These are phyloP conservation scores for Catalaphyllia jardinei DNA, from an alignment of 64 coral and sea anemone genomes.

Conservation along the genomic window DNA sequence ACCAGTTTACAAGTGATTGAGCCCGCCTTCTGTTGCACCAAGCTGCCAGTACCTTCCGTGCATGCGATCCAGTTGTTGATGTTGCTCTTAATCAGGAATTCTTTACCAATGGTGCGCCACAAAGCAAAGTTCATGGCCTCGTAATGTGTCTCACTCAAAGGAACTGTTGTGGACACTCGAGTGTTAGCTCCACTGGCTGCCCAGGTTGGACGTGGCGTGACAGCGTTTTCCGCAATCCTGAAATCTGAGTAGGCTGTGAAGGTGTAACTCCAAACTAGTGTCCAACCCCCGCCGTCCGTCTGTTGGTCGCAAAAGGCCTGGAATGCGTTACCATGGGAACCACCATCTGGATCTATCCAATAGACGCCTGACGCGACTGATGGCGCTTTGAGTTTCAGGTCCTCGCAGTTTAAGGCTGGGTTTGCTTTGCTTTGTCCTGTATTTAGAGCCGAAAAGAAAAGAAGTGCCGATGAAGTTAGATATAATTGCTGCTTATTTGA, in stretches of 20 bases:
- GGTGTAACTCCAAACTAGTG: slow-evolving; percentile 73
- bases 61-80: slow-evolving; percentile 82
- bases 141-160: slow-evolving; percentile 43
- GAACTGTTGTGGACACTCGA: slow-evolving; percentile 34
- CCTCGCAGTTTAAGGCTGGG: not conserved
- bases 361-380: slow-evolving; percentile 37
- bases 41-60: slow-evolving; percentile 23
- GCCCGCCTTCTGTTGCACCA: slow-evolving; percentile 16
- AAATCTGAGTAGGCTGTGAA: slow-evolving; percentile 67
- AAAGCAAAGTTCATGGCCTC: slow-evolving; percentile 63
- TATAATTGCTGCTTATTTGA: too few species aligned
- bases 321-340: slow-evolving; percentile 2
- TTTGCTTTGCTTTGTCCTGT: too few species aligned
- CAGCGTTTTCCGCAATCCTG: slow-evolving; percentile 41
- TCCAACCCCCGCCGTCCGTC: slow-evolving; percentile 70
- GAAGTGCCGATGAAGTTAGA: too few species aligned
- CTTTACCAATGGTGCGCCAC: slow-evolving; percentile 51
- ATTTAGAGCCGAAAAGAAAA: too few species aligned
- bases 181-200: not conserved
- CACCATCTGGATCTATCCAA: slow-evolving; percentile 45
- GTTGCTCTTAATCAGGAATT: slow-evolving; percentile 67
- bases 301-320: slow-evolving; percentile 67
- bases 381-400: not conserved
- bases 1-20: slow-evolving; percentile 26
- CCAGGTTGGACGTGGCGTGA: slow-evolving; percentile 64